These are phyloP conservation scores for Phaethornis superciliosus DNA, from an alignment of 2,113 vertebrate genomes.

Conservation along the genomic window DNA sequence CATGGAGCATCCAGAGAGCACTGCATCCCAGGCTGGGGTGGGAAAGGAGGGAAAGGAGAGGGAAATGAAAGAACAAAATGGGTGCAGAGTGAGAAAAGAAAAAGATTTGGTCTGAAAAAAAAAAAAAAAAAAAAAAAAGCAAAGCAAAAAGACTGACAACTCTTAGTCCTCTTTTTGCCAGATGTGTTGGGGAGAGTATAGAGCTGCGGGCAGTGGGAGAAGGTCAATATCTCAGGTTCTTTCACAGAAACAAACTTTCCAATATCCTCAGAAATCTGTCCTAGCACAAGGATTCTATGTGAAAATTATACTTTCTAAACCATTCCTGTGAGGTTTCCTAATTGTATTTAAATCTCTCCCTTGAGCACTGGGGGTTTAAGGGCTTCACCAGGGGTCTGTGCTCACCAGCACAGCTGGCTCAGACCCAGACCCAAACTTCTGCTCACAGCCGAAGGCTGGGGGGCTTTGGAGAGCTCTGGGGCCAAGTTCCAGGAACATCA, in stretches of 20 bases:
- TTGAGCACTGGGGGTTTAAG: not conserved
- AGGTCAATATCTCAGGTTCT: not conserved
- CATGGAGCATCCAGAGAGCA: not conserved
- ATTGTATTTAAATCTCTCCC: not conserved
- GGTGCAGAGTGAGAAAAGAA: not conserved
- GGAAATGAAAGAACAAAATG: not conserved
- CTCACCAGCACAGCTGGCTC: not conserved
- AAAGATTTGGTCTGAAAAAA: not conserved
- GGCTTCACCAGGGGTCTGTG: not conserved
- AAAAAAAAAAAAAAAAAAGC: not conserved
- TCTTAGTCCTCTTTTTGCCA: not conserved
- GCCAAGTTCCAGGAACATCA: not conserved
- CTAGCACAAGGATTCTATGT: too few relatives aligned
- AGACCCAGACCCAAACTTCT: not conserved
- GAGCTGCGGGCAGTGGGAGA: not conserved
- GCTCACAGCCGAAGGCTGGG: fast-evolving
- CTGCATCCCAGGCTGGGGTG: too few relatives aligned
- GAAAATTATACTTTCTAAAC: not conserved
- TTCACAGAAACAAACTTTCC: not conserved
- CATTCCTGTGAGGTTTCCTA: not conserved
- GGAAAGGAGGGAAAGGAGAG: not conserved
- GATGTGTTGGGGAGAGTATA: fast-evolving
- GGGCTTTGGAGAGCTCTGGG: not conserved
- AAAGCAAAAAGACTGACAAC: fast-evolving
- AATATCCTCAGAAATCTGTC: not conserved